These are phyloP conservation scores for Argyrosomus regius DNA, from an alignment of 2,797 vertebrate genomes.

Conservation along the genomic window DNA sequence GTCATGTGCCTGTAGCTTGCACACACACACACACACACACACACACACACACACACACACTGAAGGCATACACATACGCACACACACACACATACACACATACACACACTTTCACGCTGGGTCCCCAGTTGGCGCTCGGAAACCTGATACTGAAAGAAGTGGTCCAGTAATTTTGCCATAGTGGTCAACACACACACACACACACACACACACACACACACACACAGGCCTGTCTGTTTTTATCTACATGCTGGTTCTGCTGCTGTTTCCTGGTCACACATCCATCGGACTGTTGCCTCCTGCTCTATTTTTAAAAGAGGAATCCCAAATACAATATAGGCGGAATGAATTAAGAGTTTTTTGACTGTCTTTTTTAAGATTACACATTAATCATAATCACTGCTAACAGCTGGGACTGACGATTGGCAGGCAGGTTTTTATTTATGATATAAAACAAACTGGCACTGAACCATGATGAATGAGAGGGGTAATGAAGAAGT, in stretches of 20 bases:
- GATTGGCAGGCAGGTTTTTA: not conserved
- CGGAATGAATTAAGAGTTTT: not conserved
- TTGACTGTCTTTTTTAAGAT: not conserved
- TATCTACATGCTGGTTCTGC: slow-evolving; percentile 55
- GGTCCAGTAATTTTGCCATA: slow-evolving; percentile 72
- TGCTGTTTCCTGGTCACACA: slow-evolving; percentile 47
- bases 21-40: not conserved
- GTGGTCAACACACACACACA: slow-evolving; percentile 66
- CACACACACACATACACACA: slow-evolving; percentile 32
- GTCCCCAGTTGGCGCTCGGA: slow-evolving; percentile 77
- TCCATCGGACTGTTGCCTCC: slow-evolving; percentile 16
- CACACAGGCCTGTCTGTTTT: slow-evolving; percentile 59
- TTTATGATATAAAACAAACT: slow-evolving; percentile 4
- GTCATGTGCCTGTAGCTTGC: slow-evolving; percentile 29
- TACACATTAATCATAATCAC: not conserved
- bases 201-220: slow-evolving; percentile 35
- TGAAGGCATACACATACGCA: slow-evolving; percentile 21
- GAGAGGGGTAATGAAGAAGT: not conserved
- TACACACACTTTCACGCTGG: slow-evolving; percentile 36
- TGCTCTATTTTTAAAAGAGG: slow-evolving; percentile 51
- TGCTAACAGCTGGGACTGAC: not conserved
- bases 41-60: slow-evolving; percentile 18
- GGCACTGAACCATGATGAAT: not conserved
- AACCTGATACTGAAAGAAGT: slow-evolving; percentile 79
- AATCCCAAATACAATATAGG: slow-evolving; percentile 15